A percentile compares a stretch with the other conserved stretches of the same genome.
Evolutionary conservation across 2,113 vertebrate species (phyloP).

Genomic region (Lepisosteus oculatus): DNA sequence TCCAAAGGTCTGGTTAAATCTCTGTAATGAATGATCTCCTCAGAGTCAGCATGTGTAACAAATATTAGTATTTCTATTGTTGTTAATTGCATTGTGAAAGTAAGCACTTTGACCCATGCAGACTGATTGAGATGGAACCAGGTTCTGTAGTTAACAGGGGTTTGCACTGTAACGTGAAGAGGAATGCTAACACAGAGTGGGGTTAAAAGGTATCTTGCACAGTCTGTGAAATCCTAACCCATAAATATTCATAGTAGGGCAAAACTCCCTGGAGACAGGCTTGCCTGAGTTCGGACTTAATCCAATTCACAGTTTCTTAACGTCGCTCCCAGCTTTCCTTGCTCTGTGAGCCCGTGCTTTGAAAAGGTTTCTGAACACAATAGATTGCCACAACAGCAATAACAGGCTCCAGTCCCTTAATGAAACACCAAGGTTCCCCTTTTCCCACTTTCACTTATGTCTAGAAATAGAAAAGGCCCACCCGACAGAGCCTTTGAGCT

Average conservation of each 20-base stretch:
- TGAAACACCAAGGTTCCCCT: conserved; percentile 13
- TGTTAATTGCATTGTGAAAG: conserved; percentile 27
- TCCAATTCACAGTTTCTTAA: conserved; percentile 40
- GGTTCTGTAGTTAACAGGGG: conserved; percentile 20
- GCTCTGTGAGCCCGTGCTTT: conserved; percentile 20
- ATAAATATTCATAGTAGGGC: conserved; percentile 50
- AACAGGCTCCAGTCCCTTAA: conserved; percentile 23
- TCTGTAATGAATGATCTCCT: conserved; percentile 10
- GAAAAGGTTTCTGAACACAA: conserved; percentile 31
- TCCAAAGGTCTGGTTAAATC: conserved; percentile 19
- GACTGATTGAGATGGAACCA: conserved; percentile 24
- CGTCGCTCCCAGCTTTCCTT: conserved; percentile 24
- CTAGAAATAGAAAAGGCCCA: conserved; percentile 29
- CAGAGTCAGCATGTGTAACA: conserved; percentile 18
- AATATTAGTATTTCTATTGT: conserved; percentile 19
- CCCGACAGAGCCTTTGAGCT: conserved; percentile 30
- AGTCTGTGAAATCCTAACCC: conserved; percentile 39
- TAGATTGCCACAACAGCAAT: conserved; percentile 29
- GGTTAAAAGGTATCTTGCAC: conserved; percentile 48
- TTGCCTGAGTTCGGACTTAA: conserved; percentile 42
- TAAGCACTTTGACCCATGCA: conserved; percentile 34
- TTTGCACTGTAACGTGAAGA: conserved; percentile 24
- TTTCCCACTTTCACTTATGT: not conserved
- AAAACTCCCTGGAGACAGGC: conserved; percentile 29
- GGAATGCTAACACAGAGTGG: conserved; percentile 14